Evolutionary conservation across 2,797 vertebrate genomes (phyloP), one percentile per base, ranked within the genome.

Genomic region (Scolopax bukidnonensis): DNA sequence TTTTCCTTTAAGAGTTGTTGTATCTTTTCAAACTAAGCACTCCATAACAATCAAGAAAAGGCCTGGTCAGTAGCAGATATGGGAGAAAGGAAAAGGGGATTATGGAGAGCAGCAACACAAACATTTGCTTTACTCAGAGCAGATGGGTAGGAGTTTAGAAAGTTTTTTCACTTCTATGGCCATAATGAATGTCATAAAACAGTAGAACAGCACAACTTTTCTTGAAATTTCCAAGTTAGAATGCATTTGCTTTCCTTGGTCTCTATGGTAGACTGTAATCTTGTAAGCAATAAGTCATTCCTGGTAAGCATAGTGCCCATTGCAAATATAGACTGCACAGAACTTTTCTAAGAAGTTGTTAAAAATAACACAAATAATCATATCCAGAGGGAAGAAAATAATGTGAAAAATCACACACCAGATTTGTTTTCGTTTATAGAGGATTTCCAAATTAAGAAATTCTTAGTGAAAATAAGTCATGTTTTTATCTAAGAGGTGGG

Each of bases 111-210:
- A 94, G 95, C 75, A 96, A 51, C 81, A 85, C 89, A 95, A 96
- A 95, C 81, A 96, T 97, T 94, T 95, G 78, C 78, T 95, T 97
- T 94, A 92, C 92, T 93, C 70, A 51, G 93, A 94, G 86, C 93
- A 96, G 83, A 93, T 90, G 95, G 81, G 38, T 77, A 83, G 40
- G 56, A 77, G 38, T 97, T 95, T 45, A 79, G 69, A 90, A 93
- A 96, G 70, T 84, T 87, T 96, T 96, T 95, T 84, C 70, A 84
- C 84, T 84, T 86, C 85, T 94, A 59, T 53, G 79, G 67, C 76
- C 78, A 60, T 84, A 95, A 82, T 76, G 54, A 90, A 95, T 50
- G 69, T 88, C 77, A 73, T 90, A 93, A 93, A 94, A 8, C 15
- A 57, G 41, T 80, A 75, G 87, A 89, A 87, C 23, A 79, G 73